Conservation (phyloP, 2,888 invertebrate genomes). For the Trichopria drosophilae region DNA sequence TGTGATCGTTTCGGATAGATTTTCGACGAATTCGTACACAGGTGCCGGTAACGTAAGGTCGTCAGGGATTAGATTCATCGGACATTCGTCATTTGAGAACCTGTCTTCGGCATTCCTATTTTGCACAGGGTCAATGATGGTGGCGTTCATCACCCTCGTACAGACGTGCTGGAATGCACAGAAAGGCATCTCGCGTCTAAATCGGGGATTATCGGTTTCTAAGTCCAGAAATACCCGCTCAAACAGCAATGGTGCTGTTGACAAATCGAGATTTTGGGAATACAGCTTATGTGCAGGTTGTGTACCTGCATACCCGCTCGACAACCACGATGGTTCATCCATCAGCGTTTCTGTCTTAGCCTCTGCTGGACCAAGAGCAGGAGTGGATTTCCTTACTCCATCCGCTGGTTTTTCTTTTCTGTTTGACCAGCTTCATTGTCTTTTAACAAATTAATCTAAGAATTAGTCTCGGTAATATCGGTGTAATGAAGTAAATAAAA, state of each 20-base stretch:
- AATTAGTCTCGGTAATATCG: too few species aligned
- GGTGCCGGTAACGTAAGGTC: too few species aligned
- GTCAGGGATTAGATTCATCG: slow-evolving; percentile 15
- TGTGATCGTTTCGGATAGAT: too few species aligned
- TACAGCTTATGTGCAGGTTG: not conserved
- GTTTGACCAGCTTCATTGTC: too few species aligned
- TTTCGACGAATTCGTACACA: too few species aligned
- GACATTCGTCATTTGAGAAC: slow-evolving; percentile 12
- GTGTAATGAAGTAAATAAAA: too few species aligned
- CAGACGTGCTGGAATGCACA: slow-evolving; percentile 21
- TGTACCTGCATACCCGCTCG: not conserved
- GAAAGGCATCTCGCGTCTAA: too few species aligned
- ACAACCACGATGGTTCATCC: slow-evolving; percentile 6
- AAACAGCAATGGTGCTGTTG: slow-evolving; percentile 7
- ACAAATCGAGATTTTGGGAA: slow-evolving; percentile 17
- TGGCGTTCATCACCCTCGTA: slow-evolving; percentile 14
- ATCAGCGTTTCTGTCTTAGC: not conserved
- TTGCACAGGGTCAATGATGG: slow-evolving; percentile 17
- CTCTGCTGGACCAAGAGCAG: too few species aligned
- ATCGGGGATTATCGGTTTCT: slow-evolving; percentile 7
- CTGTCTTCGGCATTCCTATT: slow-evolving; percentile 20
- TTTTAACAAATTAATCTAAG: too few species aligned
- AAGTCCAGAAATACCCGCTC: slow-evolving; percentile 10
- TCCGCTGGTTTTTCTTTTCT: too few species aligned
- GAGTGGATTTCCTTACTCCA: too few species aligned